A percentile compares a stretch with the other conserved stretches of the same genome.
phyloP scores from a whole-genome alignment of 2,888 invertebrate species.

The Polydrusus pterygomalis region DNA sequence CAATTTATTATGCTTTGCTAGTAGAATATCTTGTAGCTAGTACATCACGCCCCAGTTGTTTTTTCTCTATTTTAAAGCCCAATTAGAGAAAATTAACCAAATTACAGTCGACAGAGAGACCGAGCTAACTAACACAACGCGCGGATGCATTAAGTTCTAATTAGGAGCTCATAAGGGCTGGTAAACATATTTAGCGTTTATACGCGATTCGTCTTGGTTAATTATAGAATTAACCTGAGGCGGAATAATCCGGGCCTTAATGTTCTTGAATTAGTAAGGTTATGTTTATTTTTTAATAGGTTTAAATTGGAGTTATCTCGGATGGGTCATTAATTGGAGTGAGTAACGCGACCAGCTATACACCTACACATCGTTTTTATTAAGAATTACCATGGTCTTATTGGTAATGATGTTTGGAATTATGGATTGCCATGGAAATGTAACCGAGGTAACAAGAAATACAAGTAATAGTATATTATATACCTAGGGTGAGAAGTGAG shows the following conservation, averaged over 20 bases:
- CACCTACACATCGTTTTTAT: no score
- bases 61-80: slow-evolving; percentile 18
- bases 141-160: slow-evolving; percentile 32
- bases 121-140: slow-evolving; percentile 48
- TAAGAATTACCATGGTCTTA: no score
- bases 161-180: slow-evolving; percentile 39
- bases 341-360: not conserved
- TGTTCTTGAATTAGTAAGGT: not conserved
- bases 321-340: not conserved
- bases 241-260: slow-evolving; percentile 15
- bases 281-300: not conserved
- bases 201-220: slow-evolving; percentile 47
- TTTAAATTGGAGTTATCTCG: not conserved
- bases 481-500: no score
- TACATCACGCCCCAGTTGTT: not conserved
- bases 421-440: no score
- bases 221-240: slow-evolving; percentile 33
- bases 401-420: no score
- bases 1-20: no score
- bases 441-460: no score
- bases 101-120: slow-evolving; percentile 50
- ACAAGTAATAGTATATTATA: no score
- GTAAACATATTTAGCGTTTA: slow-evolving; percentile 51
- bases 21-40: no score
- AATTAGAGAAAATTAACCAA: slow-evolving; percentile 49